Evolutionary conservation across 2,797 vertebrate genomes (phyloP).

Genomic region (Anguilla anguilla): DNA sequence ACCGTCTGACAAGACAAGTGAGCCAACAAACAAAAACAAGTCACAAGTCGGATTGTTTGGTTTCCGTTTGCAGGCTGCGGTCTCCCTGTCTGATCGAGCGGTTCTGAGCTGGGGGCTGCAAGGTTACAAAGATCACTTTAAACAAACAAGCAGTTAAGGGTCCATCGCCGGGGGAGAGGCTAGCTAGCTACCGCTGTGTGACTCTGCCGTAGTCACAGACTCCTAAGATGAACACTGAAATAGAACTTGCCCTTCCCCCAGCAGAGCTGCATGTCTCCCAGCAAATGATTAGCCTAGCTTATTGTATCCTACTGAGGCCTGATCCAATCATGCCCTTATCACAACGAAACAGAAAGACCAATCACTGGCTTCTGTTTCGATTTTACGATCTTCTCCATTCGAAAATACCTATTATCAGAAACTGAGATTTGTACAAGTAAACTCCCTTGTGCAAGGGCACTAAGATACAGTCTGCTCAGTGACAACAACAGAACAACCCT

Average conservation of each 20-base stretch:
- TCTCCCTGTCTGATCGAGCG: not conserved
- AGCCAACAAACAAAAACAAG: not conserved
- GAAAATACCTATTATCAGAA: not conserved
- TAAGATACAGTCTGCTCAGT: not conserved
- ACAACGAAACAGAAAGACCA: not conserved
- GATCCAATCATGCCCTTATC: slow-evolving; percentile 1
- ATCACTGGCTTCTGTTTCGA: not conserved
- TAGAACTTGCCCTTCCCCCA: not conserved
- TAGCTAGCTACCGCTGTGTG: not conserved
- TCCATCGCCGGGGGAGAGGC: not conserved
- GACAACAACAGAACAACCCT: not conserved
- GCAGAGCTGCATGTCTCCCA: not conserved
- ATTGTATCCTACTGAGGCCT: not conserved
- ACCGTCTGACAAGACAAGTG: not conserved
- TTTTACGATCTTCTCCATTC: not conserved
- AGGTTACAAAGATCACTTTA: not conserved
- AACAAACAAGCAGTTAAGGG: not conserved
- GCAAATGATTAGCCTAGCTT: slow-evolving; percentile 4
- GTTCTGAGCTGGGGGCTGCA: not conserved
- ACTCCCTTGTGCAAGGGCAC: not conserved
- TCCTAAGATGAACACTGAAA: slow-evolving; percentile 1
- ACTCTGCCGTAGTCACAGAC: slow-evolving; percentile 16
- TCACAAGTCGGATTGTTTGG: too few species aligned
- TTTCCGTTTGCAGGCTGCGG: not conserved
- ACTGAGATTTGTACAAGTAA: not conserved